Base-by-base conservation (phyloP, 1,140 invertebrate genomes). In the Habropoda laboriosa region DNA sequence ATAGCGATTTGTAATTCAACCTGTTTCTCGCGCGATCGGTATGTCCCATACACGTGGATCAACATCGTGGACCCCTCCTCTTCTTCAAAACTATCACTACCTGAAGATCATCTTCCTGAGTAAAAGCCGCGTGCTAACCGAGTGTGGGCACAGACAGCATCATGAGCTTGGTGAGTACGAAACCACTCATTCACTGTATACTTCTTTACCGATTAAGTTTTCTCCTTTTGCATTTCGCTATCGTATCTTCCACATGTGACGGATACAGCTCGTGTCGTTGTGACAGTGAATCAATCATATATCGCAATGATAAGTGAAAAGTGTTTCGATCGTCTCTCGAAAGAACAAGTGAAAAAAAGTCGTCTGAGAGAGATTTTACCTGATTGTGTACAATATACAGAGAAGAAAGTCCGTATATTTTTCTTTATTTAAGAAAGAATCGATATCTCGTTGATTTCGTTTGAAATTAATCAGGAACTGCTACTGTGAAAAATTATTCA, bases 121-220 rank as follows among this genome's bases (percentile, higher is more conserved):
- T 90, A 88, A 89, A 89, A 89, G 88, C 86, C 79, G 82, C 81
- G 86, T 86, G 66, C 80, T 71, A 74, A 77, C 68, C 83, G 68
- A 81, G 71, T 47, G 42, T 75, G 58, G 77, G 63, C 83, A 88
- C 86, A 90, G 86, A 89, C 83, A 88, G 83, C 86, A 89, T 86
- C 86, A 90, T 90, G 89, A 88, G 85, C 88, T 89, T 86, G 89
- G 89, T 90, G 88, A 90, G 89, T 90, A 89, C 85, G 47, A 86
- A 86, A 81, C 87, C 42, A 68, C 40, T 84, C 71, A 71, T 85
- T 81, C 68, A 83, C 53, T 76, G 68, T 83, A 81, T 30, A 77
- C 51, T 27, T 66, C 53, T 63, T 66, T 49, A 55, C 38, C 55
- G 24, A 58, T 71, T n/a, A 84, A 49, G 66, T 72, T 49, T 68